Base-by-base conservation (phyloP, 2,888 invertebrate species). In the Muschampia plurimacula region DNA sequence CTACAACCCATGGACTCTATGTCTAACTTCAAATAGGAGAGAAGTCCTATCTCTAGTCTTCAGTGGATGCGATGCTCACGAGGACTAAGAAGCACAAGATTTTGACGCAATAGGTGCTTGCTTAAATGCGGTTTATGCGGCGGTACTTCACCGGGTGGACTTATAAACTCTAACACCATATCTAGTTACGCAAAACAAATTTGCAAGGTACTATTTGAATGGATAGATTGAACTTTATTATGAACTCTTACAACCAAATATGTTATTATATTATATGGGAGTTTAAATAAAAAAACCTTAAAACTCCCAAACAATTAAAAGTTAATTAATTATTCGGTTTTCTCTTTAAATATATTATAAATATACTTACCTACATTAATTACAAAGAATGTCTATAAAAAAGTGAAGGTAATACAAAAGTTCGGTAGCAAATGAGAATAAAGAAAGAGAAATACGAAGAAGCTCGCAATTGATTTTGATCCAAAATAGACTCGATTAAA, bases 401-500 rank as follows among this genome's bases (percentile, higher is more conserved):
- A 57, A 57, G 12, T 5, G 5, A 28, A 28, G 28, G 22, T 57
- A 28, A 55, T 6, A 4, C 12, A 28, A 28, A 57, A 28, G 12
- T 57, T 57, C 28, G 12, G 57, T 28, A 12, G 57, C 57, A 28
- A 57, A 57, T 28, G 57, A 10, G 22, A 57, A 4, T 57, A 57
- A 63, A 41, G 22, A 55, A 55, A 9, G 15, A 2, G n/a, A 66
- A 66, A 52, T n/a, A 22, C 62, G 39, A 52, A 52, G 62, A 69
- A 69, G 36, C 63, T 39, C 13, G 28, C 52, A 12, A 63, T 52
- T 63, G 62, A 7, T 49, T 22, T 63, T 32, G 41, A 62, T 41
- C 52, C 62, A 10, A 63, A 69, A 63, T 52, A 63, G 52, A 28
- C 57, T 57, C 57, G 44, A 44, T 44, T 8, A 59, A 59, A 36